phyloP scores from a whole-genome alignment of 2,797 vertebrate genomes.

The Eulemur rubriventer region DNA sequence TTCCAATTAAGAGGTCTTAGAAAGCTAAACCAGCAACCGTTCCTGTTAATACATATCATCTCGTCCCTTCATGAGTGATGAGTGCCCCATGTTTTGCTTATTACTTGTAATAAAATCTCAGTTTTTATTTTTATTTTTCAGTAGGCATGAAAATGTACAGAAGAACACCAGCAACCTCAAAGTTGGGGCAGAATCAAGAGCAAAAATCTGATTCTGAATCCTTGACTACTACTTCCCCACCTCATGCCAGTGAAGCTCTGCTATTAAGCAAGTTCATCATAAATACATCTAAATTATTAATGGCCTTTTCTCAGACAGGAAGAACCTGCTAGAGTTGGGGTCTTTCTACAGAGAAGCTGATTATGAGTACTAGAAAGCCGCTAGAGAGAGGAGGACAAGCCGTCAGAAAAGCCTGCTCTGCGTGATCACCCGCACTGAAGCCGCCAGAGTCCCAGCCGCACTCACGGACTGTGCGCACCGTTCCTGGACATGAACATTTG shows the following conservation, averaged over 20 bases:
- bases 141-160: background rate
- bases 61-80: background rate
- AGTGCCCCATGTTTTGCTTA: background rate
- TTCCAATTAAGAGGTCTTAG: background rate
- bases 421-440: background rate
- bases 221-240: background rate
- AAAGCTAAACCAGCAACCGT: background rate
- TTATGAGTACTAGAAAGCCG: background rate
- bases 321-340: background rate
- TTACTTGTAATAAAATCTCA: background rate
- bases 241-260: background rate
- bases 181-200: background rate
- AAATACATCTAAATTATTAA: background rate
- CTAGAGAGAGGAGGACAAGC: background rate
- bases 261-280: background rate
- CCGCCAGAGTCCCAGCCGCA: accelerated
- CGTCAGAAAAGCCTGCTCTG: background rate
- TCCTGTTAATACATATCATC: background rate
- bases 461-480: background rate
- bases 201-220: background rate
- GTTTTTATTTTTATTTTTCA: background rate
- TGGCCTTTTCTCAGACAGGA: background rate
- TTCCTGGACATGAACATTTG: background rate
- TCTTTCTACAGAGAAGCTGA: background rate
- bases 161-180: background rate